Evolutionary conservation across 1,140 invertebrate genomes (phyloP), one percentile per base, ranked within the genome.

Genomic region (Camponotus vicinus): DNA sequence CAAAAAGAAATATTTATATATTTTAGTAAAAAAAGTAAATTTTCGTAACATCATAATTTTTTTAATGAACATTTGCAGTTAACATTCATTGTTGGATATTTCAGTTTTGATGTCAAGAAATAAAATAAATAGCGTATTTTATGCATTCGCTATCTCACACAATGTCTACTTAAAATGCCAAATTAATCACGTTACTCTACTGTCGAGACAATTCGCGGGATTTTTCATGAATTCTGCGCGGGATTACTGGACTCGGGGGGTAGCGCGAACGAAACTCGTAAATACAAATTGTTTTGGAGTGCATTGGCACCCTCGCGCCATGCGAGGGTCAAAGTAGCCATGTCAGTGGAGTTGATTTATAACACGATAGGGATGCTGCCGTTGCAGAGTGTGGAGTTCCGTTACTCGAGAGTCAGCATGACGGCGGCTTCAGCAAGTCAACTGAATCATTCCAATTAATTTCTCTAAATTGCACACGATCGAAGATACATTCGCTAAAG

Each of bases 261-360:
- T 37, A n/a, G 70, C 34, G 80, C 78, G 18, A 89, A 85, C 40
- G 52, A 69, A 75, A 76, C 63, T 71, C 34, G 69, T 70, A 55
- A 64, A 80, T 79, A 80, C 57, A 88, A 87, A 90, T 84, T 89
- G 84, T 89, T 90, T 85, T 42, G 78, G 49, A 71, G 59, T 37
- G 63, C 70, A 84, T 80, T 52, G 71, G 85, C 75, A 75, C 55
- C 73, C 67, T 57, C 61, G 42, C 32, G 55, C 57, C 37, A 70
- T 32, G 45, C 52, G 67, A 63, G 73, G 88, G 85, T 87, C 37
- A 67, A 89, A 90, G 78, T 87, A 90, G 79, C 61, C 79, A 69
- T 89, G 88, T 89, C 87, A 88, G 86, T 86, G 32, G 42, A 40
- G 42, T 57, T 84, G 89, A 90, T 90, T 89, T 90, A 90, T 78